These are phyloP conservation scores for Plutomurus gul DNA, from an alignment of 1,140 invertebrate species.

Conservation along the genomic window DNA sequence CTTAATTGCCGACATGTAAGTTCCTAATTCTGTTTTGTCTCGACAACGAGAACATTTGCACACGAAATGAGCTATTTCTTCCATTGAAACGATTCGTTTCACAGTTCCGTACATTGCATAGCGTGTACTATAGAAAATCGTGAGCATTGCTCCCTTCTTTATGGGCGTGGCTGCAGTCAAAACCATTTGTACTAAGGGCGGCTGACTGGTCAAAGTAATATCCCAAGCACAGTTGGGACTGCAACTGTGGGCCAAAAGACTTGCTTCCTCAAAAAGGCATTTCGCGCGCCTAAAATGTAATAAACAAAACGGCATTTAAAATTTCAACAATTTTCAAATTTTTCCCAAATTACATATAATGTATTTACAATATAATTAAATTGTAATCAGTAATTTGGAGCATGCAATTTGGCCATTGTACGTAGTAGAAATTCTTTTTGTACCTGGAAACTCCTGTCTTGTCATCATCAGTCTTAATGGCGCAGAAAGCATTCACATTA, in stretches of 20 bases:
- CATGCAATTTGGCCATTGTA: too few relatives aligned
- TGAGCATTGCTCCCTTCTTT: background rate
- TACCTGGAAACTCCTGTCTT: background rate
- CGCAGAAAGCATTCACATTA: slow-evolving; percentile 24
- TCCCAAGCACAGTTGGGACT: slow-evolving; percentile 23
- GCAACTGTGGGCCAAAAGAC: background rate
- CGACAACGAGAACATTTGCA: slow-evolving; percentile 69
- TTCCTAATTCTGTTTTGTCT: slow-evolving; percentile 70
- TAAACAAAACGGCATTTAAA: too few relatives aligned
- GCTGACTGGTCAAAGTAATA: background rate
- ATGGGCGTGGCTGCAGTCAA: background rate
- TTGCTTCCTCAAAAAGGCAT: background rate
- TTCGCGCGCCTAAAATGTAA: background rate
- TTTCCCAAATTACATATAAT: too few relatives aligned
- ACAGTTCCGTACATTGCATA: background rate
- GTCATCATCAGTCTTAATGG: background rate
- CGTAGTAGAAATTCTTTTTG: background rate
- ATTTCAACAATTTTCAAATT: too few relatives aligned
- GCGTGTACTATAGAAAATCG: slow-evolving; percentile 9
- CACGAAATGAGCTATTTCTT: slow-evolving; percentile 63
- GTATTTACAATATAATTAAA: too few relatives aligned
- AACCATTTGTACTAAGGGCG: background rate
- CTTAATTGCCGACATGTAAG: slow-evolving; percentile 69
- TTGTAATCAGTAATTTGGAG: too few relatives aligned
- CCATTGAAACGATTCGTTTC: background rate